Base-by-base conservation (phyloP, 2,797 vertebrate species). In the Pseudochromis fuscus region DNA sequence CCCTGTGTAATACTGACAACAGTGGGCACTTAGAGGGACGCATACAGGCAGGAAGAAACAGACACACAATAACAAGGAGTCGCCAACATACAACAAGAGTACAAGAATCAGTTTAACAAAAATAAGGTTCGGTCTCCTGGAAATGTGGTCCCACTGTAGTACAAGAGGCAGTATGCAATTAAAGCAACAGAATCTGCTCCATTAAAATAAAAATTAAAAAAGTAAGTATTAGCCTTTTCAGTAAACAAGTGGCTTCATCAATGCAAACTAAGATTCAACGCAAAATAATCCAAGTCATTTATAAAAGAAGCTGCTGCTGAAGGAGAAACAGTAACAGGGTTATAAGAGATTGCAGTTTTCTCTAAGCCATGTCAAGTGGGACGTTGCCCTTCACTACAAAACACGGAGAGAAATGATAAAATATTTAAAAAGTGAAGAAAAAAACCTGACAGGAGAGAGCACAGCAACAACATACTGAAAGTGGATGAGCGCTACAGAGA, bases 21-120 rank as follows among this genome's bases (percentile, higher is more conserved):
- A 80, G 77, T 58, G 70, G 67, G 72, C 73, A 80, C 82, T 75
- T 75, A 50, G 38, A 69, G 55, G 67, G 73, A 81, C 40, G 44
- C 58, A 77, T 25, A 65, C 50, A 73, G 25, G 61, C 53, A 45
- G 48, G 55, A 25, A 67, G 30, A 52, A 73, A 50, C 38, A 74
- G 58, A 64, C 44, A 48, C 24, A 46, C 55, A 67, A 35, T 62
- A 79, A 79, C 61, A 69, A 71, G 37, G 52, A 53, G 65, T 79
- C 62, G 49, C 63, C 65, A 65, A 55, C 58, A 77, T 24, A 72
- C 51, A 70, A 51, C 56, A 37, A 44, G 70, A 77, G 19, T 2
- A 15, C 42, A 82, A 23, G 7, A 69, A 67, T 59, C 56, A 62
- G 64, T 81, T 67, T 23, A 45, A 18, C 44, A 68, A 72, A 66